Percentiles rank a stretch among this genome's conserved stretches.
Conservation (phyloP, 2,113 vertebrate species). For the Gallinago paraguaiae region DNA sequence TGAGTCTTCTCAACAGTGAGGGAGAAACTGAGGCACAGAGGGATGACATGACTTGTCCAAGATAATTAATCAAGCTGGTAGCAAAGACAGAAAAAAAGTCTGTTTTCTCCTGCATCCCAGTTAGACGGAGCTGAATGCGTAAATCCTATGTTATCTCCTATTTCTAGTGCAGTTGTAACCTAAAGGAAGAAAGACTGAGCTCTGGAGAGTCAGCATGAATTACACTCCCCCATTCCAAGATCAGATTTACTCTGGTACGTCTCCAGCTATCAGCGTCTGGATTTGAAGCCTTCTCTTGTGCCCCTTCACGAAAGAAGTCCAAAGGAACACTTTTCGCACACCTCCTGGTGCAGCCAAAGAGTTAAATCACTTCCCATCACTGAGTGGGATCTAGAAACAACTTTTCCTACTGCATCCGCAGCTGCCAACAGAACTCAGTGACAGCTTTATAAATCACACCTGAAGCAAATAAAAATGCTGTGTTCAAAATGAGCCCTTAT, state of each 20-base stretch:
- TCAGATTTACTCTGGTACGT: neutral
- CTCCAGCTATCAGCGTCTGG: neutral
- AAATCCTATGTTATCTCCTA: neutral
- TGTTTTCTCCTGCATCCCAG: neutral
- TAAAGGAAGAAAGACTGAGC: neutral
- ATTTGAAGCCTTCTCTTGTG: neutral
- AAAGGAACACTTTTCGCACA: accelerated
- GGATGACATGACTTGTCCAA: accelerated
- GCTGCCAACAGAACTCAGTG: neutral
- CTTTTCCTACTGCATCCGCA: neutral
- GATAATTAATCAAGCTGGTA: neutral
- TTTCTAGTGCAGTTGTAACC: neutral
- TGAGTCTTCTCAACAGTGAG: too few relatives aligned
- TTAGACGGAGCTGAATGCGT: neutral
- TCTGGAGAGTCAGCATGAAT: neutral
- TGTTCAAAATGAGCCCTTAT: neutral
- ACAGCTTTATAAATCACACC: constrained; percentile 36
- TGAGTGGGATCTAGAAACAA: neutral
- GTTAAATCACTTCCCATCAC: constrained; percentile 15
- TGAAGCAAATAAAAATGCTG: constrained; percentile 13
- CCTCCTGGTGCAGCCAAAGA: neutral
- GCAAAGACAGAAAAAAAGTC: neutral
- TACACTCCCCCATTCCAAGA: neutral
- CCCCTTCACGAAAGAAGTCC: neutral
- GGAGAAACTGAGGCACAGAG: neutral